A percentile compares a stretch with the other conserved stretches of the same genome.
Evolutionary conservation across 1,140 invertebrate species (phyloP).

Genomic region (Mamestra configurata): DNA sequence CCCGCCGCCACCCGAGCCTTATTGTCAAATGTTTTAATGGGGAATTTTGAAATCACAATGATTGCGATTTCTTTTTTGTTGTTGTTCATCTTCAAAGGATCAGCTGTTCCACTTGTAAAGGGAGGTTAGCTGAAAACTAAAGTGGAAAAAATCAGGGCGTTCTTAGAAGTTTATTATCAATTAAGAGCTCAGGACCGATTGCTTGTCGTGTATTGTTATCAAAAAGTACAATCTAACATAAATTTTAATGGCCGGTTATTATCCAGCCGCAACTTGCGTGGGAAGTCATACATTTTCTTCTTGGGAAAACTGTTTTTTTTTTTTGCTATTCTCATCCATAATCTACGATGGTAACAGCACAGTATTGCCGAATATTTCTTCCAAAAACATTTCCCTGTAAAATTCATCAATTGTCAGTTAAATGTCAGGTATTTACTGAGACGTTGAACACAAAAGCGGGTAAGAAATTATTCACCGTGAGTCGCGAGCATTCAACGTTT

Average conservation of each 20-base stretch:
- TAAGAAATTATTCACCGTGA: constrained; percentile 55
- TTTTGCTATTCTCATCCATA: not conserved
- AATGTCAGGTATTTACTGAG: constrained; percentile 51
- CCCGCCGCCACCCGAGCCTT: constrained; percentile 51
- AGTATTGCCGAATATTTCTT: not conserved
- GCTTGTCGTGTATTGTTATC: constrained; percentile 4
- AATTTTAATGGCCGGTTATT: constrained; percentile 12
- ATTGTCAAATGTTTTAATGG: constrained; percentile 56
- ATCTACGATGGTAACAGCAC: not conserved
- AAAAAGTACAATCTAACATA: not conserved
- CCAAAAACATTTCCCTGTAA: constrained; percentile 30
- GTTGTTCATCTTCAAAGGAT: constrained; percentile 50
- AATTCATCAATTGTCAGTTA: constrained; percentile 53
- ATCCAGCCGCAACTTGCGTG: not conserved
- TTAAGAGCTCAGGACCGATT: not conserved
- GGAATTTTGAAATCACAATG: constrained; percentile 61
- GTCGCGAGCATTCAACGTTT: constrained; percentile 56
- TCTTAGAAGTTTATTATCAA: not conserved
- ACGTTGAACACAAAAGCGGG: constrained; percentile 55
- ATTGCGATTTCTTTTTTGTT: constrained; percentile 49
- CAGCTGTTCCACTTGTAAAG: constrained; percentile 54
- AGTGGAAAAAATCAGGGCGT: too few species aligned
- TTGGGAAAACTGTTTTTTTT: constrained; percentile 1
- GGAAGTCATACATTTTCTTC: constrained; percentile 17
- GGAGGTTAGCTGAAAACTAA: not conserved